A percentile compares a stretch with the other conserved stretches of the same genome.
phyloP scores from a whole-genome alignment of 2,888 invertebrate species.

The Mesorhabditis belari region DNA sequence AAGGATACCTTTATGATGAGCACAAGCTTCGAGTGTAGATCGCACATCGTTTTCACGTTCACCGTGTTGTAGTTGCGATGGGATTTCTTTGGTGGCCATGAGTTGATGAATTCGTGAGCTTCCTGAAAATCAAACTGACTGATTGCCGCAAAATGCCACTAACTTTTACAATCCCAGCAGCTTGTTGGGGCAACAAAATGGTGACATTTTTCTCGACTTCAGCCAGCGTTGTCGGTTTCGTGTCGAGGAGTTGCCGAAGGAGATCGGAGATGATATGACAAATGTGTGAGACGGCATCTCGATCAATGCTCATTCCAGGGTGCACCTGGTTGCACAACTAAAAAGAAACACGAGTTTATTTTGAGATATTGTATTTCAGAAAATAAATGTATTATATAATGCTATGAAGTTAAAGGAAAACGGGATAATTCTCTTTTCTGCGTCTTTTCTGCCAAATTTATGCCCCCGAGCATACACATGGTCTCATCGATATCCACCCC shows the following conservation, averaged over 20 bases:
- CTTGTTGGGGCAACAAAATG: background rate
- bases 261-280: slow-evolving; percentile 27
- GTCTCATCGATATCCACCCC: background rate
- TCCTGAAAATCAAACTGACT: background rate
- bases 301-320: slow-evolving; percentile 43
- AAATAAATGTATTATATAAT: too few relatives aligned
- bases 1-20: background rate
- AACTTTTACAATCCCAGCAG: slow-evolving; percentile 13
- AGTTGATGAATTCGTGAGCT: background rate
- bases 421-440: too few relatives aligned
- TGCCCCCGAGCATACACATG: background rate
- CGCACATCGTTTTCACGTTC: background rate
- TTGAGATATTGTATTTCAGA: too few relatives aligned
- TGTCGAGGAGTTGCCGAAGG: slow-evolving; percentile 18
- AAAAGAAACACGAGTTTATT: background rate
- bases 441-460: too few relatives aligned
- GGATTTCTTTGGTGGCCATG: background rate
- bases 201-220: background rate
- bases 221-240: background rate
- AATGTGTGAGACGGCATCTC: slow-evolving; percentile 39
- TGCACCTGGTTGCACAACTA: slow-evolving; percentile 36
- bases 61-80: background rate
- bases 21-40: slow-evolving; percentile 3
- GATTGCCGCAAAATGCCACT: slow-evolving; percentile 13
- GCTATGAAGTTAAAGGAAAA: too few relatives aligned